Base-by-base conservation (phyloP, 2,888 invertebrate genomes). In the Pecten maximus region DNA sequence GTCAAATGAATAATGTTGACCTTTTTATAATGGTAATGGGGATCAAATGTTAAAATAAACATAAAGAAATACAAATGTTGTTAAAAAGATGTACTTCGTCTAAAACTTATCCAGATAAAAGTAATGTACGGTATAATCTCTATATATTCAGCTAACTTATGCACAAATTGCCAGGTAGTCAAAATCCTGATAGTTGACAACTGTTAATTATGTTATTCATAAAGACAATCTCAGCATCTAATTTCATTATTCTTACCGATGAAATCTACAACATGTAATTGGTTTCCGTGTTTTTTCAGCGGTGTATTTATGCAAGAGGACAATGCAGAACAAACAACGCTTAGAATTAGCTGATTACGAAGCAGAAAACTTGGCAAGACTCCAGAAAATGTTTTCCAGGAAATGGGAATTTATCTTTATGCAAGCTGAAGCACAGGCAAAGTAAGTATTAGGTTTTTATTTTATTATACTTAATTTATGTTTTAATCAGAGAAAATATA, bases 391-490 rank as follows among this genome's bases (percentile, higher is more conserved):
- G 98, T 99, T 99, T 97, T 99, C 99, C 28, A 97, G 99, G 91
- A 99, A 99, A 97, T 99, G 99, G 99, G 99, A 99, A 97, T 99
- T 99, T 97, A 99, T 99, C 95, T 99, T 99, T 97, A 99, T 99
- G 99, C 99, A 99, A 97, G 99, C 98, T 8, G 98, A 98, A 96
- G 98, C 98, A 0, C 98, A 98, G 96, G 98, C 98, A 95, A 98
- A 99, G 97, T 97, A 94, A 95, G 96, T 93, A 89, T 54, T 60
- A 35, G n/a, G 40, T 87, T 87, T 87, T 44, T 87, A 87, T 87
- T 44, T 87, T 40, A 87, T 44, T 40, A 87, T 40, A 87, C 40
- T 4, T 87, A 16, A 40, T 40, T 74, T 74, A 10, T 19, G 54
- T 54, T 28, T 35, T 74, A 74, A 28, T 35, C 74, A 23, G 74